Conservation (phyloP, 2,888 invertebrate genomes). For the Apantesis nais region DNA sequence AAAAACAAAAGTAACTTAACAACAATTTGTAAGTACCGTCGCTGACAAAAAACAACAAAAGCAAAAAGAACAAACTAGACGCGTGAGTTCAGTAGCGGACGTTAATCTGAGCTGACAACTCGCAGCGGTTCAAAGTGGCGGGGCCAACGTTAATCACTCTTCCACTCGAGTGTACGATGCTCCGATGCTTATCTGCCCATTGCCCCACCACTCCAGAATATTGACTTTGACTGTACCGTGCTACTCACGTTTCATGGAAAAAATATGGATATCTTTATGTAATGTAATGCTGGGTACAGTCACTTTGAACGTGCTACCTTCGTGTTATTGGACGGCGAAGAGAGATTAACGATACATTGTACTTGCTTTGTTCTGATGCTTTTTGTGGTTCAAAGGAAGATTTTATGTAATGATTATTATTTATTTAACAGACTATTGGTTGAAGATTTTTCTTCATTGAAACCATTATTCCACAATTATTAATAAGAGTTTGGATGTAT, state of each 20-base stretch:
- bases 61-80: constrained; percentile 40
- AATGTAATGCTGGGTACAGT: constrained; percentile 43
- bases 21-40: constrained; percentile 46
- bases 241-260: constrained; percentile 48
- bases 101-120: constrained; percentile 52
- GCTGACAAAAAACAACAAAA: constrained; percentile 45
- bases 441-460: neutral
- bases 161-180: constrained; percentile 74
- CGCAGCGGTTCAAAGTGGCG: constrained; percentile 51
- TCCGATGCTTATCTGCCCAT: constrained; percentile 74
- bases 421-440: neutral
- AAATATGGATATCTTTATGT: constrained; percentile 50
- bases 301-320: constrained; percentile 13
- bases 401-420: neutral
- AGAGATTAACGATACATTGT: constrained; percentile 1
- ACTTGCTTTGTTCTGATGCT: neutral
- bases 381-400: neutral
- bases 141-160: constrained; percentile 68
- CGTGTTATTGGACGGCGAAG: neutral
- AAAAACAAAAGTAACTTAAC: constrained; percentile 32
- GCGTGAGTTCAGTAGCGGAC: constrained; percentile 52
- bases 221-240: constrained; percentile 67
- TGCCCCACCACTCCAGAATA: constrained; percentile 63
- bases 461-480: neutral
- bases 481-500: too few relatives aligned